These are phyloP conservation scores for Delphinus delphis DNA, from an alignment of 2,113 vertebrate species.

Conservation along the genomic window DNA sequence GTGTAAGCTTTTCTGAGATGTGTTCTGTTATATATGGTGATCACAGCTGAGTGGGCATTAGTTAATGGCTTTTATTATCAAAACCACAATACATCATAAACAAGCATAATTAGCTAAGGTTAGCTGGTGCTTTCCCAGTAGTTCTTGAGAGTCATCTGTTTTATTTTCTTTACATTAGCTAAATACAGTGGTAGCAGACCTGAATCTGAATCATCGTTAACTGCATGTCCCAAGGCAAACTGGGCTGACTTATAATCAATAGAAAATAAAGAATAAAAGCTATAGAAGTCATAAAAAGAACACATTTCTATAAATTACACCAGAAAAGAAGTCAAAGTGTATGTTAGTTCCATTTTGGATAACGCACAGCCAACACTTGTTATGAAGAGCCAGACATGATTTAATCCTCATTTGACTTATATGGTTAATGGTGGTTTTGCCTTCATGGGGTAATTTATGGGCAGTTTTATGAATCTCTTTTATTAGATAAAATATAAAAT, in stretches of 20 bases:
- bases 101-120: not conserved
- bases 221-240: conserved; percentile 13
- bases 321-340: conserved; percentile 32
- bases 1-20: not conserved
- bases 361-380: conserved; percentile 24
- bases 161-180: conserved; percentile 32
- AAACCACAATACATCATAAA: not conserved
- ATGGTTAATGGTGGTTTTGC: conserved; percentile 15
- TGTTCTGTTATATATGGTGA: not conserved
- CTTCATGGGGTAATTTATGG: conserved; percentile 16
- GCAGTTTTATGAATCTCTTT: conserved; percentile 42
- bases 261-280: conserved; percentile 33
- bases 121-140: not conserved
- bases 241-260: conserved; percentile 42
- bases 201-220: conserved; percentile 32
- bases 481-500: conserved; percentile 53
- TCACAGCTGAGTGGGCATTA: not conserved
- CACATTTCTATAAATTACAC: conserved; percentile 62
- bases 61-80: not conserved
- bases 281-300: conserved; percentile 22
- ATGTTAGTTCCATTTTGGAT: conserved; percentile 48
- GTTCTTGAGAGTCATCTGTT: not conserved
- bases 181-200: not conserved
- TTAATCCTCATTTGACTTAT: conserved; percentile 33
- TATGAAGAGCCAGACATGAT: conserved; percentile 31